Evolutionary conservation across 2,888 invertebrate species (phyloP).

Genomic region (Cheiracanthium punctorium): DNA sequence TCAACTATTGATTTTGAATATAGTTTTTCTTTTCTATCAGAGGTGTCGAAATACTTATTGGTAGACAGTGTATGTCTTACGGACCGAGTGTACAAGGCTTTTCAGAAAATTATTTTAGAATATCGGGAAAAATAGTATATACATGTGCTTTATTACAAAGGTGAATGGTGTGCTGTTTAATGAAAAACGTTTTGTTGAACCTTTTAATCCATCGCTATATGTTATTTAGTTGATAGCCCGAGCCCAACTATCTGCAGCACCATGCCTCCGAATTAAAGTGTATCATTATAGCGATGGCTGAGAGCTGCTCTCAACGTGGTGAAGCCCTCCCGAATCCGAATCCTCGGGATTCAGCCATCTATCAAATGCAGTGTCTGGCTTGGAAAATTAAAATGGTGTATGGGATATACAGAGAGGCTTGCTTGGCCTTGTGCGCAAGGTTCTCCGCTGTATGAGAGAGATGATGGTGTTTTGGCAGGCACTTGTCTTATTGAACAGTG

Average conservation of each 20-base stretch:
- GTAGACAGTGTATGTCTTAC: no score
- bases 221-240: background rate
- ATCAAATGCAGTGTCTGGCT: background rate
- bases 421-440: background rate
- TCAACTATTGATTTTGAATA: no score
- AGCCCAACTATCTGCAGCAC: background rate
- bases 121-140: no score
- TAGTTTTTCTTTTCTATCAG: no score
- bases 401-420: background rate
- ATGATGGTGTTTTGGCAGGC: background rate
- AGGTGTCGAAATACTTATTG: no score
- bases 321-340: background rate
- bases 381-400: background rate
- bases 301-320: background rate
- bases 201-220: background rate
- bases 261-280: background rate
- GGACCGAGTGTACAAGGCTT: no score
- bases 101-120: no score
- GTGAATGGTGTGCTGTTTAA: no score
- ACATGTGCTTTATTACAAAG: no score
- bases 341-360: background rate
- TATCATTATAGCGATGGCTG: background rate
- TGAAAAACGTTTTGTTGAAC: background rate
- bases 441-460: background rate
- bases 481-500: no score